These are phyloP conservation scores for Mastacembelus armatus DNA, from an alignment of 2,797 vertebrate species.

Conservation along the genomic window DNA sequence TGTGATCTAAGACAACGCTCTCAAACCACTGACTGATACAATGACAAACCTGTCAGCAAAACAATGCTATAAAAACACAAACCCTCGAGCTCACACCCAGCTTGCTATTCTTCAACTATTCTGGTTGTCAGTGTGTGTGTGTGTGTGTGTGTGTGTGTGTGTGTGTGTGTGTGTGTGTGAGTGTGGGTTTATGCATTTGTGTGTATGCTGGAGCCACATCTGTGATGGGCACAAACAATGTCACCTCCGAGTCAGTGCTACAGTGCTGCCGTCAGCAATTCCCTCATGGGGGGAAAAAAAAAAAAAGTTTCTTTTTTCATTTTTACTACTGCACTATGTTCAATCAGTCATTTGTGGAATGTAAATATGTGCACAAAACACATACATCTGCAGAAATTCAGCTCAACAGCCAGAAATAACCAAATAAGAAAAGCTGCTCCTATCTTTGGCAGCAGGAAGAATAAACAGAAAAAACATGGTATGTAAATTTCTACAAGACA, in stretches of 20 bases:
- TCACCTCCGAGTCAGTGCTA: constrained; percentile 38
- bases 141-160: neutral
- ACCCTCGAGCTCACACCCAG: constrained; percentile 12
- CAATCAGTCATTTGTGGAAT: too few relatives aligned
- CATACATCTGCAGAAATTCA: neutral
- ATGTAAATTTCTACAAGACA: constrained; percentile 13
- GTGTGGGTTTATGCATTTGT: too few relatives aligned
- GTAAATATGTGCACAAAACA: neutral
- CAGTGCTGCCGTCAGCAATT: constrained; percentile 30
- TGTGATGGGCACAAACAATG: constrained; percentile 15
- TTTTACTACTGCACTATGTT: too few relatives aligned
- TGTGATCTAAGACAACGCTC: constrained; percentile 16
- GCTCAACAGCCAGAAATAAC: constrained; percentile 7
- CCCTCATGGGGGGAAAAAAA: neutral
- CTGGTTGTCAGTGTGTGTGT: neutral
- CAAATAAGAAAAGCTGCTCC: constrained; percentile 30
- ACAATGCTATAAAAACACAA: constrained; percentile 38
- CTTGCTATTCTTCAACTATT: constrained; percentile 22
- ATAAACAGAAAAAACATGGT: neutral
- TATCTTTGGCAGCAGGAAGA: constrained; percentile 16
- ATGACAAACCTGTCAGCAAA: constrained; percentile 27
- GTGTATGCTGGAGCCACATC: constrained; percentile 7
- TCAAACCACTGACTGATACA: constrained; percentile 22
- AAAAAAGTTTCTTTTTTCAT: constrained; percentile 19
- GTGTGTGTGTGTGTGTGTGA: too few relatives aligned